phyloP scores from a whole-genome alignment of 2,888 invertebrate genomes.

The Dilophus febrilis region DNA sequence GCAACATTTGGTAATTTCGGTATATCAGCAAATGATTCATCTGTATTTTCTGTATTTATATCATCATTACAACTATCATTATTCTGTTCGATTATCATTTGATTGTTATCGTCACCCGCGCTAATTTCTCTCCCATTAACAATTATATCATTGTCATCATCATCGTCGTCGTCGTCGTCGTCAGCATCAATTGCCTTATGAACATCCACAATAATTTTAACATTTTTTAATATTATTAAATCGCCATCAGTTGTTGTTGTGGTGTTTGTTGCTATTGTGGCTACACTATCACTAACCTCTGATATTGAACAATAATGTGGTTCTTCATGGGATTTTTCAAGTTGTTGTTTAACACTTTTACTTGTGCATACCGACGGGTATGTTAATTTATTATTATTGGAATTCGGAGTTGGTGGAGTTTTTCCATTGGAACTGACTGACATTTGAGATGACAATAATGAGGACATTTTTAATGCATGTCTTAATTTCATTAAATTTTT shows the following conservation, averaged over 20 bases:
- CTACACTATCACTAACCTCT: slow-evolving; percentile 33
- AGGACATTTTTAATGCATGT: slow-evolving; percentile 29
- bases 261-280: no score
- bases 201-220: slow-evolving; percentile 39
- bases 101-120: slow-evolving; percentile 9
- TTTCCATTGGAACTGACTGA: no score
- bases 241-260: no score
- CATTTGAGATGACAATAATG: no score
- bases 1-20: slow-evolving; percentile 59
- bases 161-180: not conserved
- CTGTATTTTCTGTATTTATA: slow-evolving; percentile 25
- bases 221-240: slow-evolving; percentile 28
- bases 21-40: slow-evolving; percentile 37
- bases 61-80: slow-evolving; percentile 2
- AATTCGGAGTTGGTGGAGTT: slow-evolving; percentile 32
- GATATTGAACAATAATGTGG: slow-evolving; percentile 65
- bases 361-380: no score
- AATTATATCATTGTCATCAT: no score
- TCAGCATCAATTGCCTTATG: slow-evolving; percentile 21
- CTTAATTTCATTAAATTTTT: slow-evolving; percentile 51
- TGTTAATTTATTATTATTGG: slow-evolving; percentile 31
- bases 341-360: no score
- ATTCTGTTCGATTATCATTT: slow-evolving; percentile 1
- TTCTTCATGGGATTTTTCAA: no score
- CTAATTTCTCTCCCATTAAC: no score